phyloP scores from a whole-genome alignment of 2,113 vertebrate genomes.

The Peromyscus maniculatus region DNA sequence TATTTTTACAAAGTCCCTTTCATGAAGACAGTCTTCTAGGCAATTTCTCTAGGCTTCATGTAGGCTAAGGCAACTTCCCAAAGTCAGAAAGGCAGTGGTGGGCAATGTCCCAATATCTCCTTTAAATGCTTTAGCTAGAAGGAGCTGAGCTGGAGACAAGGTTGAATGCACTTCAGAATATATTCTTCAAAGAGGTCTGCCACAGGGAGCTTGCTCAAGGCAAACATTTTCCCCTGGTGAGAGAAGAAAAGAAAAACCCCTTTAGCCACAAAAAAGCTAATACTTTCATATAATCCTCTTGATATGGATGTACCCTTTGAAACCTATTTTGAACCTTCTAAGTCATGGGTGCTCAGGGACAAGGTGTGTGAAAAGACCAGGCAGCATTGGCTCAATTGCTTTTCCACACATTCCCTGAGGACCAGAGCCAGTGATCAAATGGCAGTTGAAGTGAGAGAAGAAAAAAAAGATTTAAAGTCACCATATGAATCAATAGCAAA shows the following conservation, averaged over 20 bases:
- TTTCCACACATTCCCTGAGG: constrained; percentile 36
- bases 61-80: background rate
- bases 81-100: constrained; percentile 26
- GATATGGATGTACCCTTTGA: constrained; percentile 35
- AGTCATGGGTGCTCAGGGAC: constrained; percentile 62
- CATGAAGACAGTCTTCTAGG: background rate
- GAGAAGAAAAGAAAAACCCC: constrained; percentile 62
- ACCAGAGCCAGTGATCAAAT: constrained; percentile 53
- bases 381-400: constrained; percentile 22
- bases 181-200: constrained; percentile 60
- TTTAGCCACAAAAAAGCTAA: constrained; percentile 52
- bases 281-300: constrained; percentile 70
- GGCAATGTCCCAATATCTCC: background rate
- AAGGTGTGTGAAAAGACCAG: constrained; percentile 50
- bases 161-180: constrained; percentile 58
- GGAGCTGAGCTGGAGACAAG: constrained; percentile 32
- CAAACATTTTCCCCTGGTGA: constrained; percentile 58
- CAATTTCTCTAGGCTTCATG: constrained; percentile 4
- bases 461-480: constrained; percentile 38
- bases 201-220: constrained; percentile 27
- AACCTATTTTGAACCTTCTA: constrained; percentile 59
- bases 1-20: constrained; percentile 17
- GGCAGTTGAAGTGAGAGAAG: constrained; percentile 48
- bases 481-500: constrained; percentile 45
- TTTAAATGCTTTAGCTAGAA: constrained; percentile 31